A percentile compares a stretch with the other conserved stretches of the same genome.
Evolutionary conservation across 2,797 vertebrate species (phyloP).

Genomic region (Acanthurus lineatus): DNA sequence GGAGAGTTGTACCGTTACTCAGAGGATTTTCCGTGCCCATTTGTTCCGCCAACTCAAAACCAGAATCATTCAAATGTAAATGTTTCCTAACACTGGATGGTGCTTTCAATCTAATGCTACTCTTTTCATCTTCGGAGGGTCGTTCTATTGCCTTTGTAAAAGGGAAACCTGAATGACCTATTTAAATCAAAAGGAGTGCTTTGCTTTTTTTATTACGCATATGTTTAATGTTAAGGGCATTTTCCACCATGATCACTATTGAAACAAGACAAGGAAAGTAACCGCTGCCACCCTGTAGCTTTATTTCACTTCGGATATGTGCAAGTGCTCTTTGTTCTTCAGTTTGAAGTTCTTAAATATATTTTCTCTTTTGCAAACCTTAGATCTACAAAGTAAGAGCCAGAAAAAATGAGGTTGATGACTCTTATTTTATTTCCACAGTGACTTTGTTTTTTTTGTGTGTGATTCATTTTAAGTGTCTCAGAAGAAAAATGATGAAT

Average conservation of each 20-base stretch:
- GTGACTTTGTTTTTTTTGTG: constrained; percentile 17
- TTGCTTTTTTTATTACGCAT: constrained; percentile 24
- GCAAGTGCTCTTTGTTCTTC: constrained; percentile 37
- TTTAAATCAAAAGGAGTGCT: constrained; percentile 29
- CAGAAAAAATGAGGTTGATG: constrained; percentile 34
- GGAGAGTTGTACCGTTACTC: constrained; percentile 34
- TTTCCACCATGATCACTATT: constrained; percentile 24
- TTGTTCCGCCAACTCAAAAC: constrained; percentile 46
- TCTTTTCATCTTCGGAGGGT: constrained; percentile 38
- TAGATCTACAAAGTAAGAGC: constrained; percentile 45
- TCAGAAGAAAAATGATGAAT: constrained; percentile 14
- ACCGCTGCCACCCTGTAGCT: constrained; percentile 10
- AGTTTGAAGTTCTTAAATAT: constrained; percentile 19
- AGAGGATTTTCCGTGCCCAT: constrained; percentile 33
- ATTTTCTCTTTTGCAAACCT: constrained; percentile 5
- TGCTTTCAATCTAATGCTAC: constrained; percentile 14
- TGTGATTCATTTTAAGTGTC: constrained; percentile 29
- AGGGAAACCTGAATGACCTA: constrained; percentile 20
- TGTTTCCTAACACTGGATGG: constrained; percentile 10
- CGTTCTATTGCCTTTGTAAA: constrained; percentile 29
- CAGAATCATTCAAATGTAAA: constrained; percentile 64
- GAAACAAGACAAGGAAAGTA: constrained; percentile 15
- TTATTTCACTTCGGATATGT: constrained; percentile 12
- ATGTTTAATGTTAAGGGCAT: constrained; percentile 20
- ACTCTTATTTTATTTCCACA: background rate